phyloP scores from a whole-genome alignment of 2,888 invertebrate species.

The Archips xylosteana region DNA sequence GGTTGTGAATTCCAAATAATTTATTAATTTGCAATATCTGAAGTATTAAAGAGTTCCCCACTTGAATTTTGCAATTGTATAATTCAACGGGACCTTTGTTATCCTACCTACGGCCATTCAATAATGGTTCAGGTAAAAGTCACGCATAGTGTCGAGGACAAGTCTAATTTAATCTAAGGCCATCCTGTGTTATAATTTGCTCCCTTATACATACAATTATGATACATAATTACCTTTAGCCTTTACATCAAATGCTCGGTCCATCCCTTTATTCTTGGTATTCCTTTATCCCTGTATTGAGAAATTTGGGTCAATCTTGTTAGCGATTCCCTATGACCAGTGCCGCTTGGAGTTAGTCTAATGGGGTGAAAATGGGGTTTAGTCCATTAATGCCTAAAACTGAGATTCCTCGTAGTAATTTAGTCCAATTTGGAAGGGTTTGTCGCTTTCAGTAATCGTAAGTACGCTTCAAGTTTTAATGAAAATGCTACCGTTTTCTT shows the following conservation, averaged over 20 bases:
- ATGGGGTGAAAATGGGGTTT: constrained; percentile 24
- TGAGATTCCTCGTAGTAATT: constrained; percentile 16
- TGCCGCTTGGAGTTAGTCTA: constrained; percentile 17
- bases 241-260: constrained; percentile 7
- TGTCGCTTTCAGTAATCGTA: not conserved
- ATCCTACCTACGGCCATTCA: too few species aligned
- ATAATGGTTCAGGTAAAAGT: too few species aligned
- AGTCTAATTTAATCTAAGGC: too few species aligned
- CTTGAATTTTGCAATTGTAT: too few species aligned
- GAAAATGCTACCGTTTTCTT: constrained; percentile 5
- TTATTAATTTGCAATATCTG: too few species aligned
- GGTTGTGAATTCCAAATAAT: too few species aligned
- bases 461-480: not conserved
- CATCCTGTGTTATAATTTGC: too few species aligned
- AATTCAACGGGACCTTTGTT: too few species aligned
- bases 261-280: constrained; percentile 20
- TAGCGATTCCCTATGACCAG: constrained; percentile 29
- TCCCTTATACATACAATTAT: too few species aligned
- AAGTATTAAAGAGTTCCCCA: too few species aligned
- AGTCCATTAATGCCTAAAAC: constrained; percentile 13
- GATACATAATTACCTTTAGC: too few species aligned
- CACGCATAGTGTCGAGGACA: too few species aligned
- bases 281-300: constrained; percentile 4
- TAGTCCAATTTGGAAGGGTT: not conserved
- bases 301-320: constrained; percentile 30